Conservation (phyloP, 1,140 invertebrate species). For the Venustaconcha ellipsiformis region DNA sequence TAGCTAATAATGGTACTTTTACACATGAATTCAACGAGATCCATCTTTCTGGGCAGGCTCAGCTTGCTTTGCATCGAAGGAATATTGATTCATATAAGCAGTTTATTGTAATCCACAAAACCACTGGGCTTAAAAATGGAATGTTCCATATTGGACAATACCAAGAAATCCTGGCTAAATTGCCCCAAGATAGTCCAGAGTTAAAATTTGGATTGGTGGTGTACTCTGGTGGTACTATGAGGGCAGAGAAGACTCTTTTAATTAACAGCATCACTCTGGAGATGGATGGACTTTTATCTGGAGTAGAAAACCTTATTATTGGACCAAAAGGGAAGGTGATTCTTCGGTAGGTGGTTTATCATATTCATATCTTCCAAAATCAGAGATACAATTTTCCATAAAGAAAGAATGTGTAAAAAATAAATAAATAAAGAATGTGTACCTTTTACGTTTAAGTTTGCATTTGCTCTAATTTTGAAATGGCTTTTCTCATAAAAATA, state of each 20-base stretch:
- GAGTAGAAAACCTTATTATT: conserved; percentile 47
- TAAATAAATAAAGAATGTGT: too few species aligned
- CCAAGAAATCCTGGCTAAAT: conserved; percentile 43
- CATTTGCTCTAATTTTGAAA: too few species aligned
- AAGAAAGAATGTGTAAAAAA: too few species aligned
- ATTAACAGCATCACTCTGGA: conserved; percentile 53
- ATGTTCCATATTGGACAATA: conserved; percentile 44
- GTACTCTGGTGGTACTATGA: conserved; percentile 44
- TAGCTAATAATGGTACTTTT: neutral
- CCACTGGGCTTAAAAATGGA: conserved; percentile 50
- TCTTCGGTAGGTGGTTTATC: conserved; percentile 31
- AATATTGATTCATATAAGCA: conserved; percentile 46
- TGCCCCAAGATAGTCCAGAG: conserved; percentile 50
- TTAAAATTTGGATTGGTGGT: conserved; percentile 49
- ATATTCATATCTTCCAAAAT: too few species aligned
- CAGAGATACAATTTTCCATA: too few species aligned
- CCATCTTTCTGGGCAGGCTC: conserved; percentile 40
- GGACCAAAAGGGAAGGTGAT: conserved; percentile 46
- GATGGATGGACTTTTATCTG: conserved; percentile 43
- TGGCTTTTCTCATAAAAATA: too few species aligned
- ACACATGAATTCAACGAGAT: conserved; percentile 34
- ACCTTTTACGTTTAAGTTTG: too few species aligned
- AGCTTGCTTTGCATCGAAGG: conserved; percentile 46
- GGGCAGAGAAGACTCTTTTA: conserved; percentile 35
- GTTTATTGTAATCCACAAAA: conserved; percentile 42